Base-by-base conservation (phyloP, 2,113 vertebrate species). In the Athene cunicularia region DNA sequence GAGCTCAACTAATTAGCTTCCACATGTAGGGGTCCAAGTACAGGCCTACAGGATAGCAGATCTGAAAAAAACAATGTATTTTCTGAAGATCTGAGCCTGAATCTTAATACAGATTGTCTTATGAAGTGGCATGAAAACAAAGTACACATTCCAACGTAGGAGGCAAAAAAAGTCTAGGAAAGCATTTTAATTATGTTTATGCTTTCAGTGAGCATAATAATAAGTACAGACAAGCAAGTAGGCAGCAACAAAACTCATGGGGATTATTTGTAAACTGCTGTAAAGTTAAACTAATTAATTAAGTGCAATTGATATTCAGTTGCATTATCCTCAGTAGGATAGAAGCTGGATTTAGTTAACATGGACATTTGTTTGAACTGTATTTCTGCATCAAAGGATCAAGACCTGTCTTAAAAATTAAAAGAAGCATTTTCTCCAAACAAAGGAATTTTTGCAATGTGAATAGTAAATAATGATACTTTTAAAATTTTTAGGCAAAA, bases 201-300 rank as follows among this genome's bases (percentile, higher is more conserved):
- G 92, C 85, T 96, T 95, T 93, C 93, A 86, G 49, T 76, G 75
- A 95, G 84, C 53, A 70, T 82, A 95, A 93, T 92, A 95, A 86
- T 90, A 96, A 97, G 93, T 90, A 88, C 81, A 96, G 93, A 93
- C 85, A 93, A 94, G 85, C 81, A 95, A 94, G 90, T 58, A 95
- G 88, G 95, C 88, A 97, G 92, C 71, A 96, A 83, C 55, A 94
- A 95, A 95, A 94, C 96, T 88, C 95, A 73, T 47, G 93, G 85
- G 95, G 35, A 97, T 96, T 97, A 90, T 95, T 90, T 94, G 95
- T 81, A 96, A 96, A 96, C 92, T 94, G 75, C 62, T 94, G 85
- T 70, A 80, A 95, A 96, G 95, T 94, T 95, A 80, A 96, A 68
- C 80, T 95, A 96, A 97, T 97, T 96, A 96, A 97, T 97, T 97